Percentiles rank a stretch among this genome's conserved stretches.
Conservation (phyloP, 2,113 vertebrate species). For the Tursiops truncatus region DNA sequence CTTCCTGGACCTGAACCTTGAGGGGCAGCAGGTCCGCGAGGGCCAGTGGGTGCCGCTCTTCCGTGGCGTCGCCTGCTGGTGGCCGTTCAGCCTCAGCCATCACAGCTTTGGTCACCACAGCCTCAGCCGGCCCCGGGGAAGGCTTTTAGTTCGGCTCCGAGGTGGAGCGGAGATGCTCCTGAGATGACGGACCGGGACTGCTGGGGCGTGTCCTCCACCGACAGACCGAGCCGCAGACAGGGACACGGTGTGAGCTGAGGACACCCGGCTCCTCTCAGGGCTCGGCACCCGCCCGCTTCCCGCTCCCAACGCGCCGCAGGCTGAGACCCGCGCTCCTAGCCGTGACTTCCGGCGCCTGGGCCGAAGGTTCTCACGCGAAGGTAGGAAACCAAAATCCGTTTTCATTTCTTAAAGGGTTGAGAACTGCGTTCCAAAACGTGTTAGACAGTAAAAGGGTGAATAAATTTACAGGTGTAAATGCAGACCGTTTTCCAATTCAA, state of each 20-base stretch:
- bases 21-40: too few relatives aligned
- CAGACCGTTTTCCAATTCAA: slow-evolving; percentile 75
- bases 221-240: rapidly evolving
- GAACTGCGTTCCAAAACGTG: slow-evolving; percentile 81
- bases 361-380: slow-evolving; percentile 75
- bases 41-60: slow-evolving; percentile 84
- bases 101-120: neutral
- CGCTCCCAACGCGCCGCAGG: rapidly evolving
- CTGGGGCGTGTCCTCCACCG: rapidly evolving
- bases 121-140: slow-evolving; percentile 52
- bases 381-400: slow-evolving; percentile 81
- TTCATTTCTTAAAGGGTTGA: slow-evolving; percentile 80
- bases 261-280: too few relatives aligned
- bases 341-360: neutral
- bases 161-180: slow-evolving; percentile 84
- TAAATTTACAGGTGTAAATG: slow-evolving; percentile 67
- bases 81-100: slow-evolving; percentile 57
- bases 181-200: neutral
- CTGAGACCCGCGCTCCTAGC: neutral
- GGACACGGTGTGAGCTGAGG: rapidly evolving
- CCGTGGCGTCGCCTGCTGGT: slow-evolving; percentile 83
- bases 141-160: slow-evolving; percentile 81
- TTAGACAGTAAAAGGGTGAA: slow-evolving; percentile 79
- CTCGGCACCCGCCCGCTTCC: rapidly evolving
- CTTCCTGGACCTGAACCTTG: slow-evolving; percentile 83